phyloP scores from a whole-genome alignment of 2,888 invertebrate species.

The Eupelmus urozonus region DNA sequence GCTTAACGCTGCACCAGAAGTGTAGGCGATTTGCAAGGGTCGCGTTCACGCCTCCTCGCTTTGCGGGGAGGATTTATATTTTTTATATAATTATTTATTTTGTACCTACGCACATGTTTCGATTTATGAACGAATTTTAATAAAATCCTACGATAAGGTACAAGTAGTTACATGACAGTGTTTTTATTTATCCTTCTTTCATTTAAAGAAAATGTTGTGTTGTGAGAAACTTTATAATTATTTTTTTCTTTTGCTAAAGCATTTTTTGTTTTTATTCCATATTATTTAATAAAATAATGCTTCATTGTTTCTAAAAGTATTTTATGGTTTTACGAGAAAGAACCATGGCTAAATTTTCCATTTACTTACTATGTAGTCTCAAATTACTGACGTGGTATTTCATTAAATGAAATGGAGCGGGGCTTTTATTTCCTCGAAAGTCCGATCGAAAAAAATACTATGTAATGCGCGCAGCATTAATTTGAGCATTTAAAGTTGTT shows the following conservation, averaged over 20 bases:
- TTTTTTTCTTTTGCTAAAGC: too few species aligned
- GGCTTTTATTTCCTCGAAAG: background rate
- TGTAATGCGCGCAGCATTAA: constrained; percentile 16
- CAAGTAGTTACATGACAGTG: constrained; percentile 36
- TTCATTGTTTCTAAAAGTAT: too few species aligned
- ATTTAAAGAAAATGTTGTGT: background rate
- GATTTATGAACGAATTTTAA: constrained; percentile 47
- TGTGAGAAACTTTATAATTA: too few species aligned
- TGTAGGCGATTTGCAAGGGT: constrained; percentile 5
- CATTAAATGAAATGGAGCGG: background rate
- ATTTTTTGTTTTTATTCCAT: too few species aligned
- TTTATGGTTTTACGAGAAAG: too few species aligned
- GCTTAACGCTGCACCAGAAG: background rate
- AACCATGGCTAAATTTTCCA: too few species aligned
- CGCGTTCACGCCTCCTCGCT: background rate
- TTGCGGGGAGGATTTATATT: constrained; percentile 68
- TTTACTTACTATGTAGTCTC: too few species aligned
- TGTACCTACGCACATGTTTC: constrained; percentile 63
- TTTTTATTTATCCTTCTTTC: constrained; percentile 16
- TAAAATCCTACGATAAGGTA: constrained; percentile 54
- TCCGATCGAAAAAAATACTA: background rate
- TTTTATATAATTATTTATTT: constrained; percentile 74
- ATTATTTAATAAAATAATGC: too few species aligned
- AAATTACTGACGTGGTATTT: background rate
- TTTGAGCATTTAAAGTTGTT: constrained; percentile 30